Conservation (phyloP, 1,140 invertebrate genomes). For the Callitettix versicolor region DNA sequence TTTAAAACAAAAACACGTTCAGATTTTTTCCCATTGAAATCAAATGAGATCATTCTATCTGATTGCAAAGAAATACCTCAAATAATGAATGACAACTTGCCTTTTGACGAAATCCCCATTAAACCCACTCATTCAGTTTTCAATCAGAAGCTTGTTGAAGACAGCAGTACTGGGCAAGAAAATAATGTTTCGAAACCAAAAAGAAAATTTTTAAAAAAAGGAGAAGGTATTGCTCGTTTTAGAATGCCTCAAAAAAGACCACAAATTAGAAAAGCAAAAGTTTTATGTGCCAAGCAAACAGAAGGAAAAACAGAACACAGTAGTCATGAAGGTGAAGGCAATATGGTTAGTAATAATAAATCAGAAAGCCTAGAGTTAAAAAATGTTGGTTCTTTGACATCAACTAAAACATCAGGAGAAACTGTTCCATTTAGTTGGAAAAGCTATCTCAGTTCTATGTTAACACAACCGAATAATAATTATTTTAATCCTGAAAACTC, state of each 20-base stretch:
- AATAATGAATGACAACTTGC: too few species aligned
- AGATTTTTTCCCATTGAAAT: too few species aligned
- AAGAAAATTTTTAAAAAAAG: constrained; percentile 12
- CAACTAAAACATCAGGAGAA: too few species aligned
- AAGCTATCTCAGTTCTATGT: too few species aligned
- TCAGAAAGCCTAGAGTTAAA: too few species aligned
- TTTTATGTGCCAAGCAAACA: background rate
- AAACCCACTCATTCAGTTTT: constrained; percentile 13
- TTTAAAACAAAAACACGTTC: too few species aligned
- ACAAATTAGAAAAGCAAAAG: background rate
- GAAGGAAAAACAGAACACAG: background rate
- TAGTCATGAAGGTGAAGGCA: background rate
- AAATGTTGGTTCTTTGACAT: too few species aligned
- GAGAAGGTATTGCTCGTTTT: constrained; percentile 13
- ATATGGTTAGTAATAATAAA: background rate
- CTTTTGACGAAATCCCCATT: constrained; percentile 16
- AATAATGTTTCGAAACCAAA: constrained; percentile 2
- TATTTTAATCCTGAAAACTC: too few species aligned
- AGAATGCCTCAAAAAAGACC: background rate
- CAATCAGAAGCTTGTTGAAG: constrained; percentile 29
- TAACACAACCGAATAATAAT: too few species aligned
- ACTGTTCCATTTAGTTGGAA: too few species aligned
- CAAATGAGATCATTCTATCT: too few species aligned
- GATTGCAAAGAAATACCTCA: too few species aligned
- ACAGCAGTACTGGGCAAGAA: constrained; percentile 16